Conservation (phyloP, 2,113 vertebrate genomes). For the Albula goreensis region DNA sequence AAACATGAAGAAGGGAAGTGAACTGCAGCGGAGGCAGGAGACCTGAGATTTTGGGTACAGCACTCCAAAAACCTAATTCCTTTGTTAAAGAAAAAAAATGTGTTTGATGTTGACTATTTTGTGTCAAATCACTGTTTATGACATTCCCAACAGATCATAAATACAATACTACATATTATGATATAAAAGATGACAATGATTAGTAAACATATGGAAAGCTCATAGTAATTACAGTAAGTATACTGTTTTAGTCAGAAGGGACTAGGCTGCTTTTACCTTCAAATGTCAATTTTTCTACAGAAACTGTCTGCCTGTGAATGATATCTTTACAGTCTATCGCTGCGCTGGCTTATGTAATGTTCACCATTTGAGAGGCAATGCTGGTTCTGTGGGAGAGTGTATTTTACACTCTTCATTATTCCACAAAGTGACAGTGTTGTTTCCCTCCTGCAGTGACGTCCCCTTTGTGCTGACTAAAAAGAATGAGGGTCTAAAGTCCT, state of each 20-base stretch:
- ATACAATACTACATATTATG: background rate
- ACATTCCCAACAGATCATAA: background rate
- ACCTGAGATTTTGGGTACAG: background rate
- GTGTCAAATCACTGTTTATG: background rate
- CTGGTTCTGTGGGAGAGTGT: background rate
- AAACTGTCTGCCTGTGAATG: no score
- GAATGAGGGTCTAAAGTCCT: background rate
- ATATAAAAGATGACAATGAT: no score
- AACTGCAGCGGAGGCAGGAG: background rate
- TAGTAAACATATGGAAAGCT: no score
- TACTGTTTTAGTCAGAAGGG: background rate
- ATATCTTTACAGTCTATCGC: no score
- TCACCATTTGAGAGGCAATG: background rate
- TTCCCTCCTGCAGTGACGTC: background rate
- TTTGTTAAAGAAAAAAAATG: background rate
- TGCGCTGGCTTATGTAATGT: background rate
- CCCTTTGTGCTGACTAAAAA: background rate
- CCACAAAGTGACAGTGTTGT: background rate
- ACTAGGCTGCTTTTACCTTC: background rate
- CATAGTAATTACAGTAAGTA: background rate
- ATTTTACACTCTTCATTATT: background rate
- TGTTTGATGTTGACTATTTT: background rate
- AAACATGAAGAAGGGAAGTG: background rate
- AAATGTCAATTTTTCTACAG: no score
- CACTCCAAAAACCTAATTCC: background rate